These are phyloP conservation scores for Harpalus rufipes DNA, from an alignment of 2,888 invertebrate genomes.

Conservation along the genomic window DNA sequence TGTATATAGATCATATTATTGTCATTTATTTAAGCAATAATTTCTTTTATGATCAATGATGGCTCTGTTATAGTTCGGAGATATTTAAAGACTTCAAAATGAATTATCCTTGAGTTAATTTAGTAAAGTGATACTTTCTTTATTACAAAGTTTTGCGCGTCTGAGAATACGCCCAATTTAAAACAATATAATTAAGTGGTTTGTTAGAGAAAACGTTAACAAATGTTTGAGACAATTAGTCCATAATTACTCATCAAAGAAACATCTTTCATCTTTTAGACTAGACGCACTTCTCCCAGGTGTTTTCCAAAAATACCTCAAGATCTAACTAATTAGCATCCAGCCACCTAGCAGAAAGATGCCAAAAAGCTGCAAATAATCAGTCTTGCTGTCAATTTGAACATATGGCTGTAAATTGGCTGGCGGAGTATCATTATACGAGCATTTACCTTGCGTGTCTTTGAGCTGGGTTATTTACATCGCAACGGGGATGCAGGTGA, in stretches of 20 bases:
- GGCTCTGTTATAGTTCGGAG: no score
- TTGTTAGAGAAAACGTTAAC: constrained; percentile 19
- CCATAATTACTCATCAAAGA: constrained; percentile 41
- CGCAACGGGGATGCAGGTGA: constrained; percentile 73
- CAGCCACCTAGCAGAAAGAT: constrained; percentile 25
- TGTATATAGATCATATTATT: no score
- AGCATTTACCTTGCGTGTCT: constrained; percentile 48
- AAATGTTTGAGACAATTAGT: constrained; percentile 15
- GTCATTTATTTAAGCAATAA: no score
- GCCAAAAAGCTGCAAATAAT: constrained; percentile 35
- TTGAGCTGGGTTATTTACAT: constrained; percentile 72
- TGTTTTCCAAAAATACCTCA: constrained; percentile 21
- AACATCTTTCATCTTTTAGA: not conserved
- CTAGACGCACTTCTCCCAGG: not conserved
- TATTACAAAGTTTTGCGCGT: not conserved
- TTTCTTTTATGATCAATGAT: no score
- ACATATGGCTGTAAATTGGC: constrained; percentile 33
- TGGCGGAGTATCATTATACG: constrained; percentile 29
- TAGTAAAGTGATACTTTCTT: no score
- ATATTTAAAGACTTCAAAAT: no score
- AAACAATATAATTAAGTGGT: constrained; percentile 33
- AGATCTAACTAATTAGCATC: constrained; percentile 22
- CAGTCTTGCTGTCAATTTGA: constrained; percentile 34
- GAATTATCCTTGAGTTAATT: no score
- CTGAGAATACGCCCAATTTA: not conserved